Percentiles rank a stretch among this genome's conserved stretches.
Evolutionary conservation across 2,113 vertebrate genomes (phyloP).

Genomic region (Seriola quinqueradiata): DNA sequence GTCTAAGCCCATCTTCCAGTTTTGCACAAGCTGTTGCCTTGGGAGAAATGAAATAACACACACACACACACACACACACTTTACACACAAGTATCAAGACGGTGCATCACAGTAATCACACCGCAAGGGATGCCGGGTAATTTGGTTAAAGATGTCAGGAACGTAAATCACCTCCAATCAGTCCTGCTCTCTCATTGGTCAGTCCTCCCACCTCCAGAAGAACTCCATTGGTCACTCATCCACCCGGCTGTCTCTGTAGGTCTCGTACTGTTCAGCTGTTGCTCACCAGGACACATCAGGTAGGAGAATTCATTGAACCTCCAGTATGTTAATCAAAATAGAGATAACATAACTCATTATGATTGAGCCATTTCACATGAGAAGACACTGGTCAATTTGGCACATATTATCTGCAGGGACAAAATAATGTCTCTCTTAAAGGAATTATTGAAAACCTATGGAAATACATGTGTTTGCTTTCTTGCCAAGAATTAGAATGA

Average conservation of each 20-base stretch:
- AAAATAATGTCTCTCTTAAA: background rate
- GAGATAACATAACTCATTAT: background rate
- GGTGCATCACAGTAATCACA: conserved; percentile 84
- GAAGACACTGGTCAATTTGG: background rate
- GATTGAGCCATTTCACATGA: background rate
- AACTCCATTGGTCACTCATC: conserved; percentile 62
- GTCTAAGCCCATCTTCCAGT: conserved; percentile 34
- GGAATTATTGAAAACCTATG: background rate
- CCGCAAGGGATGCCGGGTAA: conserved; percentile 83
- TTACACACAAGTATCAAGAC: conserved; percentile 58
- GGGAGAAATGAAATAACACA: conserved; percentile 44
- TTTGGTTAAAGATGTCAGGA: conserved; percentile 88
- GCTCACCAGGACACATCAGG: conserved; percentile 28
- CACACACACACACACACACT: conserved; percentile 46
- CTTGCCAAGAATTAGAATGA: background rate
- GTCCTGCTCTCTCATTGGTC: conserved; percentile 79
- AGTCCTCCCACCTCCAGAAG: conserved; percentile 39
- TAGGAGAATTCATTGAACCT: conserved; percentile 14
- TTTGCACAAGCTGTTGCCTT: conserved; percentile 45
- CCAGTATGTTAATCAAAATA: conserved; percentile 4
- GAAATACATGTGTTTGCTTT: background rate
- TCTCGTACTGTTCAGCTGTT: conserved; percentile 42
- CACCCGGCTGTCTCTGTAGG: conserved; percentile 40
- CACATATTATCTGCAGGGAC: background rate
- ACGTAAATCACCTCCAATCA: conserved; percentile 88